A percentile compares a stretch with the other conserved stretches of the same genome.
Evolutionary conservation across 1,140 invertebrate genomes (phyloP).

Genomic region (Euglossa dilemma): DNA sequence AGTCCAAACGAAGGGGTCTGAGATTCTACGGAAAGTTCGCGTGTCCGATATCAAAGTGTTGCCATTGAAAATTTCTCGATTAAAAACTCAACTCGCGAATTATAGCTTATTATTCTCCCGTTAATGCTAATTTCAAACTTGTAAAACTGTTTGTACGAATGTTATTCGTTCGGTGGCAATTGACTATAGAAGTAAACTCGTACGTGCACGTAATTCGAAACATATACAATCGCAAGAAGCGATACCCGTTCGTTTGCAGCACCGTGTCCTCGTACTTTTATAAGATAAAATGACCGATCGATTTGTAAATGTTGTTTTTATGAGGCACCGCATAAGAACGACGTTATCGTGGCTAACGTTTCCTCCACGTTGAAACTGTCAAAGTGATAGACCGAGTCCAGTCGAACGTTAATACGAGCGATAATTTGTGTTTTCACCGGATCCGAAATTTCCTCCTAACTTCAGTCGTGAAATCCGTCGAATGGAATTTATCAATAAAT

Average conservation of each 20-base stretch:
- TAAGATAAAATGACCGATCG: slow-evolving; percentile 52
- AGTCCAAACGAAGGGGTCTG: slow-evolving; percentile 32
- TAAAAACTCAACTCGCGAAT: background rate
- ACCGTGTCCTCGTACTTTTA: slow-evolving; percentile 27
- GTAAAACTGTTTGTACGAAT: no score
- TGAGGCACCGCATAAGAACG: slow-evolving; percentile 58
- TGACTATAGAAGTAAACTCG: background rate
- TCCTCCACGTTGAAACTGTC: slow-evolving; percentile 24
- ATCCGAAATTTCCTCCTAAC: slow-evolving; percentile 28
- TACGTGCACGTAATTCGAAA: background rate
- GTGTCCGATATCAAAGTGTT: background rate
- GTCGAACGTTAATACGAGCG: background rate
- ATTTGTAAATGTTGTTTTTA: slow-evolving; percentile 36
- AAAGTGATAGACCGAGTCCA: slow-evolving; percentile 35
- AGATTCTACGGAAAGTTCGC: background rate
- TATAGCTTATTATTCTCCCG: no score
- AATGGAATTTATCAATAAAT: slow-evolving; percentile 40
- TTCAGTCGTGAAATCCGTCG: slow-evolving; percentile 7
- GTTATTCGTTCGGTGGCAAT: no score
- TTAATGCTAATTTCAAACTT: background rate
- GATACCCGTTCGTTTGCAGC: slow-evolving; percentile 33
- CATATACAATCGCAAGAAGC: background rate
- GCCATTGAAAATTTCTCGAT: background rate
- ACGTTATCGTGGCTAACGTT: slow-evolving; percentile 45
- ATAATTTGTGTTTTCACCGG: slow-evolving; percentile 54